Evolutionary conservation across 2,113 vertebrate species (phyloP).

Genomic region (Macrotis lagotis): DNA sequence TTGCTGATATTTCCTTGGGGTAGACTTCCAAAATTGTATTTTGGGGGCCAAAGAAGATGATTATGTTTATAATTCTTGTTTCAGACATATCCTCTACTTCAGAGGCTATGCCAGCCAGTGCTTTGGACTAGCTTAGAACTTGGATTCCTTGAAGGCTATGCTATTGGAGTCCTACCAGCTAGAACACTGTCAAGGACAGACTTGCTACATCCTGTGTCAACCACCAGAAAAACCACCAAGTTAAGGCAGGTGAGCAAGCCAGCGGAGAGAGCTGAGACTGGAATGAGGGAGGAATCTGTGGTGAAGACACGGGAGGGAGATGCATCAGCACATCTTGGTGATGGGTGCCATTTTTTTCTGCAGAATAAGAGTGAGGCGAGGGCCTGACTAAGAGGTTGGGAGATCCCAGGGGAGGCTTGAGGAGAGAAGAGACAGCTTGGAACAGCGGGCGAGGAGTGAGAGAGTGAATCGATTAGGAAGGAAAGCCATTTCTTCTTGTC

Average conservation of each 20-base stretch:
- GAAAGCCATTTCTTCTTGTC: neutral
- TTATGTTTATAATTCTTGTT: neutral
- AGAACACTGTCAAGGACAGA: neutral
- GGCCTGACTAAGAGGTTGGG: neutral
- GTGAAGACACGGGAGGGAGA: no score
- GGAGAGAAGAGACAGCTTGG: neutral
- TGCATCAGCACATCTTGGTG: no score
- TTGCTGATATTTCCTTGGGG: neutral
- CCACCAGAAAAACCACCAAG: neutral
- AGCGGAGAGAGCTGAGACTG: neutral
- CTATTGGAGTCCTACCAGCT: neutral
- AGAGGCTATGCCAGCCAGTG: neutral
- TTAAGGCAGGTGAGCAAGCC: neutral
- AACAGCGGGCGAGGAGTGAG: neutral
- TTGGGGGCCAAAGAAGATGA: neutral
- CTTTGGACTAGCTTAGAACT: neutral
- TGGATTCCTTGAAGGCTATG: neutral
- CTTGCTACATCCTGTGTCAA: neutral
- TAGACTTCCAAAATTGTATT: neutral
- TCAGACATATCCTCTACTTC: neutral
- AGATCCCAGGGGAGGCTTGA: neutral
- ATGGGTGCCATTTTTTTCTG: neutral
- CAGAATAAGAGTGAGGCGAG: neutral
- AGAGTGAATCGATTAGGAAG: neutral
- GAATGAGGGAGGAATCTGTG: neutral